These are phyloP conservation scores for Doris montereyensis DNA, from an alignment of 2,888 invertebrate genomes.

Conservation along the genomic window DNA sequence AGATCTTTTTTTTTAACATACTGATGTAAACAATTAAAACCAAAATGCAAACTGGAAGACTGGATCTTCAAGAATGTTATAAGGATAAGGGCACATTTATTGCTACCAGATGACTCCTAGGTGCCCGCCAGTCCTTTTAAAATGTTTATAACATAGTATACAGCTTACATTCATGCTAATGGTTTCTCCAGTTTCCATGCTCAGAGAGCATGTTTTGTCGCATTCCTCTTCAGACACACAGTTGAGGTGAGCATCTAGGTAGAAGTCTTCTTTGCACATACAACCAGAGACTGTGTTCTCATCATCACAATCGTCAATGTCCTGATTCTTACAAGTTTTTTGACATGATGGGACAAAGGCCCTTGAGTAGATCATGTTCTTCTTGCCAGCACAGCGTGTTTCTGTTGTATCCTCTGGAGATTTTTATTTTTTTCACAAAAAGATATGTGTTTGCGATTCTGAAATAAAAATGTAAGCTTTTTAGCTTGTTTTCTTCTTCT, in stretches of 20 bases:
- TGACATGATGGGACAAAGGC: background rate
- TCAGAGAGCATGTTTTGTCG: background rate
- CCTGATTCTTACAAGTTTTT: background rate
- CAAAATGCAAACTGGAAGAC: no score
- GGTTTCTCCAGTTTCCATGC: background rate
- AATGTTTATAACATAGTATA: no score
- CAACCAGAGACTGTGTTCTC: constrained; percentile 25
- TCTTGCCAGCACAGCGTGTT: background rate
- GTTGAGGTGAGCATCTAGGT: constrained; percentile 8
- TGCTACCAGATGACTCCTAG: no score
- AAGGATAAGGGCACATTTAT: no score
- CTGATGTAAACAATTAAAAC: no score
- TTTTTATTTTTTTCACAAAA: no score
- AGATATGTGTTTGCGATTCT: no score
- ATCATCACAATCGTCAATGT: background rate
- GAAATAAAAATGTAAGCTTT: no score
- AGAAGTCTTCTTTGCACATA: constrained; percentile 28
- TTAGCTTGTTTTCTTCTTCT: no score
- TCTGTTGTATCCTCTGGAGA: background rate
- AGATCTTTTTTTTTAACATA: no score
- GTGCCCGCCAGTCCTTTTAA: no score
- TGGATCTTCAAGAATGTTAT: no score
- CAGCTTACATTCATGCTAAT: background rate
- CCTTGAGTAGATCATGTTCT: background rate
- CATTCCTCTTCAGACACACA: constrained; percentile 19